These are phyloP conservation scores for Cynodonichthys magdalenae DNA, from an alignment of 2,797 vertebrate genomes.

Conservation along the genomic window DNA sequence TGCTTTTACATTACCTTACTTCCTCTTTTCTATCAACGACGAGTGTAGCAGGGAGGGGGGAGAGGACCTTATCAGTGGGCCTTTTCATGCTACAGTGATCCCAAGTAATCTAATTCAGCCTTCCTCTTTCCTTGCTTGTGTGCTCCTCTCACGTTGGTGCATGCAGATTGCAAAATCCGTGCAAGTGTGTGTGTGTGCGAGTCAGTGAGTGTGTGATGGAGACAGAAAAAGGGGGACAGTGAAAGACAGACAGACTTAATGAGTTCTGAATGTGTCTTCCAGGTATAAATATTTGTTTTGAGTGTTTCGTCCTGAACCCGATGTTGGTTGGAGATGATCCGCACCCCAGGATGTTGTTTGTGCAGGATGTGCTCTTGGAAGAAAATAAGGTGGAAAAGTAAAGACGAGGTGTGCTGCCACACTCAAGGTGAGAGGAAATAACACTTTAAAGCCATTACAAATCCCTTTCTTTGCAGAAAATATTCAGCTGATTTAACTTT, in stretches of 20 bases:
- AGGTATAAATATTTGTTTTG: conserved; percentile 57
- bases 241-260: conserved; percentile 58
- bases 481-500: conserved; percentile 9
- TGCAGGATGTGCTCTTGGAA: conserved; percentile 1
- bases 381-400: conserved; percentile 19
- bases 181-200: background rate
- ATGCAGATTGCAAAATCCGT: conserved; percentile 68
- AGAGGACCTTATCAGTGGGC: conserved; percentile 72
- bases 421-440: background rate
- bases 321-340: conserved; percentile 2
- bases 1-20: conserved; percentile 70
- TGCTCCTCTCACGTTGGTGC: conserved; percentile 70
- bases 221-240: conserved; percentile 34
- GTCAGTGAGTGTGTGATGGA: background rate
- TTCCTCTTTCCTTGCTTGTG: conserved; percentile 71
- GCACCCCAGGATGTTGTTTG: conserved; percentile 37
- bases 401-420: background rate
- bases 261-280: conserved; percentile 65
- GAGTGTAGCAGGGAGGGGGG: conserved; percentile 52
- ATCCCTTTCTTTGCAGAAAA: conserved; percentile 9
- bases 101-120: conserved; percentile 77
- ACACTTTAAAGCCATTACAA: too few species aligned
- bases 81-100: conserved; percentile 80
- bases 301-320: conserved; percentile 43
- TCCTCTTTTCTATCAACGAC: conserved; percentile 57